phyloP scores from a whole-genome alignment of 2,113 vertebrate genomes.

The Ariopsis seemanni region DNA sequence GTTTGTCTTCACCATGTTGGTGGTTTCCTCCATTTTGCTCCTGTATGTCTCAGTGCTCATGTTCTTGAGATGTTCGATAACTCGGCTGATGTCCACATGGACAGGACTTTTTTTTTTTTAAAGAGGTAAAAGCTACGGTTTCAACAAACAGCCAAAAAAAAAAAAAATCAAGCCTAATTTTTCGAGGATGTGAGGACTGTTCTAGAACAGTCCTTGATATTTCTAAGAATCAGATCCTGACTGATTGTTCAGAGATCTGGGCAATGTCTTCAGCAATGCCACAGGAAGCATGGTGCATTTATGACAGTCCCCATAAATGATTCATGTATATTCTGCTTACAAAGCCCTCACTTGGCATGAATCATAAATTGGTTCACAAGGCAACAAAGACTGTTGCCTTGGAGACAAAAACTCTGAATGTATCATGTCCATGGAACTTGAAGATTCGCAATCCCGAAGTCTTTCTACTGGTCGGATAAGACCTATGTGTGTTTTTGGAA shows the following conservation, averaged over 20 bases:
- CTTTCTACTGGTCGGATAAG: neutral
- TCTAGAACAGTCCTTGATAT: neutral
- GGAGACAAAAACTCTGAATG: slow-evolving; percentile 32
- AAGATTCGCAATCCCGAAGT: slow-evolving; percentile 22
- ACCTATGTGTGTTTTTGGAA: neutral
- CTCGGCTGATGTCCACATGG: neutral
- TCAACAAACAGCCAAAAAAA: neutral
- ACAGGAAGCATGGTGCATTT: slow-evolving; percentile 28
- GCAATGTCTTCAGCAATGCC: slow-evolving; percentile 8
- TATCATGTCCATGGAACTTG: slow-evolving; percentile 37
- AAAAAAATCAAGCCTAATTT: neutral
- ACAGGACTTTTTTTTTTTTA: neutral
- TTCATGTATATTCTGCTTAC: slow-evolving; percentile 46
- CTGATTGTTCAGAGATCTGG: slow-evolving; percentile 19
- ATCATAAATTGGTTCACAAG: slow-evolving; percentile 48
- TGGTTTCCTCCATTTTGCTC: neutral
- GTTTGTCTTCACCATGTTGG: neutral
- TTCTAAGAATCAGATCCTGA: neutral
- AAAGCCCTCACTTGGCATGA: slow-evolving; percentile 47
- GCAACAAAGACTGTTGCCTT: slow-evolving; percentile 43
- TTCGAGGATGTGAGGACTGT: neutral
- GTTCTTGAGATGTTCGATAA: neutral
- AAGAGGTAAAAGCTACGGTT: neutral
- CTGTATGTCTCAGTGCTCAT: neutral
- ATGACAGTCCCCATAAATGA: slow-evolving; percentile 38